Evolutionary conservation across 2,888 invertebrate genomes (phyloP).

Genomic region (Plagiodera versicolora): DNA sequence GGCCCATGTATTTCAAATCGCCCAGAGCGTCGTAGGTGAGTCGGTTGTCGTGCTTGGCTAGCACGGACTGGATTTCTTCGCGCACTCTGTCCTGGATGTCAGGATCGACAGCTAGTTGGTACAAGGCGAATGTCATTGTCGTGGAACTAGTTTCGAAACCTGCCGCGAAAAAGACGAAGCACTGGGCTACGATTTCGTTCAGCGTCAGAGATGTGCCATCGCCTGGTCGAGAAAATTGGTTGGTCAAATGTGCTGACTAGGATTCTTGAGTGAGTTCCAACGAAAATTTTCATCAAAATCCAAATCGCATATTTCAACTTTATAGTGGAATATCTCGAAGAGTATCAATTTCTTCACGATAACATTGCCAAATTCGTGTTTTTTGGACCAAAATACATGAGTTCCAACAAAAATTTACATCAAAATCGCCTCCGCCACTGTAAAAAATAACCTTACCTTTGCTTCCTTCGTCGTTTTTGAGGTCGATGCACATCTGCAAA

Average conservation of each 20-base stretch:
- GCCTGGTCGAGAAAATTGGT: slow-evolving; percentile 12
- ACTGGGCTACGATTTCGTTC: slow-evolving; percentile 34
- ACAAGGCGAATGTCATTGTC: slow-evolving; percentile 36
- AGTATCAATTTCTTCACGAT: too few species aligned
- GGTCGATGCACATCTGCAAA: slow-evolving; percentile 8
- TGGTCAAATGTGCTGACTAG: too few species aligned
- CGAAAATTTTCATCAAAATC: too few species aligned
- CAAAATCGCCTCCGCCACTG: too few species aligned
- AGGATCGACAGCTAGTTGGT: slow-evolving; percentile 28
- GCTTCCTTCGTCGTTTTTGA: background rate
- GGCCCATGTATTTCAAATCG: slow-evolving; percentile 35
- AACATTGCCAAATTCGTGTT: too few species aligned
- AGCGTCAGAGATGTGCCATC: slow-evolving; percentile 25
- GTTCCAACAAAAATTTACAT: too few species aligned
- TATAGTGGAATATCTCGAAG: too few species aligned
- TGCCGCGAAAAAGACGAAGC: slow-evolving; percentile 36
- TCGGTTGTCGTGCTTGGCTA: slow-evolving; percentile 29
- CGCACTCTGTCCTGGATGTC: slow-evolving; percentile 34
- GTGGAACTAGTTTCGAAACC: slow-evolving; percentile 39
- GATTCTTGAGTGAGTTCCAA: too few species aligned
- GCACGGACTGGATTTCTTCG: slow-evolving; percentile 29
- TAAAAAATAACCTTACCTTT: too few species aligned
- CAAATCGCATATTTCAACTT: too few species aligned
- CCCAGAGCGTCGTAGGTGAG: slow-evolving; percentile 36
- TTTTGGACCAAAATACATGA: too few species aligned